A percentile compares a stretch with the other conserved stretches of the same genome.
phyloP scores from a whole-genome alignment of 2,888 invertebrate genomes.

The Pristionchus maxplancki region DNA sequence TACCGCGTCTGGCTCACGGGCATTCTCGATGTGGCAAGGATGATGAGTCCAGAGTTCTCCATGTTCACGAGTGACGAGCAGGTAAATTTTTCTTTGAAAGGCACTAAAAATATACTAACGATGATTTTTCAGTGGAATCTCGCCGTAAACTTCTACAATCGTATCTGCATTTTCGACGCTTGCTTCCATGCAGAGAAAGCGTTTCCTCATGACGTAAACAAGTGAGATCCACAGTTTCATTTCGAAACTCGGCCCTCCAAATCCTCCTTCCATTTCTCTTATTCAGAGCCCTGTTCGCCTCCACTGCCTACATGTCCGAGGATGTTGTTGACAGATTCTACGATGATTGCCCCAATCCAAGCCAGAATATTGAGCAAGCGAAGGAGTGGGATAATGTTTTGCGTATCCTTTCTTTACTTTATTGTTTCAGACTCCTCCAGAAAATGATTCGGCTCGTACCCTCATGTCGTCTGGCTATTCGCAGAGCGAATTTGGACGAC shows the following conservation, averaged over 20 bases:
- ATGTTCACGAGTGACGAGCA: too few species aligned
- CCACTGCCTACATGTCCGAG: background rate
- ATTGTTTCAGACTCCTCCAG: background rate
- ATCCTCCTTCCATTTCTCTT: background rate
- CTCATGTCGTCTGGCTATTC: background rate
- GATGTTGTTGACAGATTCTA: background rate
- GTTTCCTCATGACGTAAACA: background rate
- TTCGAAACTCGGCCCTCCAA: too few species aligned
- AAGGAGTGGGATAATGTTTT: background rate
- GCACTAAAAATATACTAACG: too few species aligned
- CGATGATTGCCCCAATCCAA: background rate
- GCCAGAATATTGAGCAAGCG: background rate
- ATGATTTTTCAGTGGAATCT: background rate
- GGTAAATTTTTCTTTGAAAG: too few species aligned
- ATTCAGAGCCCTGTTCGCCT: background rate
- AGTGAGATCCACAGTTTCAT: background rate
- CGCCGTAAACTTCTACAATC: background rate
- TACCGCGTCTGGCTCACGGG: background rate
- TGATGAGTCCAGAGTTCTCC: too few species aligned
- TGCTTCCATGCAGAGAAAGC: background rate
- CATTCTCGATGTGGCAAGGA: too few species aligned
- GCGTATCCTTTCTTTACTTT: background rate
- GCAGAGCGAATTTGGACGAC: background rate
- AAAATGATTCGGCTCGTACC: background rate
- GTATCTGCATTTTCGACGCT: background rate